Evolutionary conservation across 2,888 invertebrate genomes (phyloP), one percentile per base, ranked within the genome.

Genomic region (Hypena proboscidalis): DNA sequence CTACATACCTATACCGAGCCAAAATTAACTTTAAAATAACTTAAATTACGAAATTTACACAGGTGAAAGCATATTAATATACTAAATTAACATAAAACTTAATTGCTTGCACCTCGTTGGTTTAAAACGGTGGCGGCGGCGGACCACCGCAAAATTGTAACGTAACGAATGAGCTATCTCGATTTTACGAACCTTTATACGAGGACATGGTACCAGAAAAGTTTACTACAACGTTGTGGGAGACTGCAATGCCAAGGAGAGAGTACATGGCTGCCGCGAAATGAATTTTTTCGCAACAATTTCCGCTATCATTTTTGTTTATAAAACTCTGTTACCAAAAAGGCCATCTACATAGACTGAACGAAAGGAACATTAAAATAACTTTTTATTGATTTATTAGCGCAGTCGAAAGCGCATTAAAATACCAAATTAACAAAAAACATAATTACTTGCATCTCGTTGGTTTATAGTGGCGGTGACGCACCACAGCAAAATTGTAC

Each of bases 361-460:
- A n/a, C n/a, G n/a, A n/a, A n/a, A n/a, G n/a, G n/a, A n/a, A n/a
- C n/a, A n/a, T n/a, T n/a, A n/a, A n/a, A n/a, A n/a, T n/a, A n/a
- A n/a, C n/a, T n/a, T n/a, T n/a, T n/a, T n/a, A n/a, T n/a, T n/a
- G n/a, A n/a, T n/a, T n/a, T n/a, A n/a, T n/a, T n/a, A n/a, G n/a
- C n/a, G n/a, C n/a, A 17, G 25, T 19, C 20, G 27, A 6, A 14
- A 34, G 51, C 34, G 27, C 27, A 37, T 23, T 55, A 35, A 56
- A 56, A 41, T 27, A 30, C 23, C 23, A 46, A 42, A 52, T 53
- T 48, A 53, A 44, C 58, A 39, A 36, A 36, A 52, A 43, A 53
- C 43, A 53, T 47, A 56, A 56, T 57, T 58, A 53, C 53, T 34
- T 45, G 45, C 50, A 58, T 39, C 38, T 58, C 49, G 45, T 59